Conservation (phyloP, 2,888 invertebrate genomes). For the Oxyscelio sp. region DNA sequence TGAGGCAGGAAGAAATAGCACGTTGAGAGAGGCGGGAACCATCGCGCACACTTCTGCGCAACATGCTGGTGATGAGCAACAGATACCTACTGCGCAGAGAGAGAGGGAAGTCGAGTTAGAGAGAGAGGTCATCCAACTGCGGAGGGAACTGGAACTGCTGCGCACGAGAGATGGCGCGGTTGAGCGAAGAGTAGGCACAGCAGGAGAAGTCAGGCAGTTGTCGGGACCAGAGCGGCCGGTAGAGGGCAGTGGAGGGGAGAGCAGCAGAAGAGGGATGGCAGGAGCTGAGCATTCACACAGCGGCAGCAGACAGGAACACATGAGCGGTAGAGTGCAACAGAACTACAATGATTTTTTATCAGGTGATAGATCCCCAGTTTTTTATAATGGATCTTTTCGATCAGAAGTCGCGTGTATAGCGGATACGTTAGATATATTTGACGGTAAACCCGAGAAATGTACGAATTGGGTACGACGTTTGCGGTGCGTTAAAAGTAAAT, state of each 20-base stretch:
- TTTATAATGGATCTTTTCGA: neutral
- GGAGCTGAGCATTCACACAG: no score
- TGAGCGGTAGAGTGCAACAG: neutral
- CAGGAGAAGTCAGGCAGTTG: neutral
- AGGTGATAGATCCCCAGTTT: neutral
- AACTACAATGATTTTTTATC: neutral
- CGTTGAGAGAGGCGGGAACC: neutral
- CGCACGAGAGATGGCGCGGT: neutral
- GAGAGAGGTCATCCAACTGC: neutral
- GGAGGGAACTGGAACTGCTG: neutral
- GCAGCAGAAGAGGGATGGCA: neutral
- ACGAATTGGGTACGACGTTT: slow-evolving; percentile 9
- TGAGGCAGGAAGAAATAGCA: no score
- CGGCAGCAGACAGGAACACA: neutral
- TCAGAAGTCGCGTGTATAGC: slow-evolving; percentile 7
- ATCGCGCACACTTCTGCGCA: neutral
- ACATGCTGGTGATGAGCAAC: neutral
- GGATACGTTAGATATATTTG: neutral
- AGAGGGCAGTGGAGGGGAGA: neutral
- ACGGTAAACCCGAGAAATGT: slow-evolving; percentile 18
- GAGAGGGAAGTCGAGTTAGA: neutral
- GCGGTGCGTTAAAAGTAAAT: neutral
- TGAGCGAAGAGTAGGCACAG: neutral
- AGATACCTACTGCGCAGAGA: no score
- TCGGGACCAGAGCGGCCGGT: neutral